These are phyloP conservation scores for Passerculus sandwichensis DNA, from an alignment of 2,797 vertebrate genomes.

Conservation along the genomic window DNA sequence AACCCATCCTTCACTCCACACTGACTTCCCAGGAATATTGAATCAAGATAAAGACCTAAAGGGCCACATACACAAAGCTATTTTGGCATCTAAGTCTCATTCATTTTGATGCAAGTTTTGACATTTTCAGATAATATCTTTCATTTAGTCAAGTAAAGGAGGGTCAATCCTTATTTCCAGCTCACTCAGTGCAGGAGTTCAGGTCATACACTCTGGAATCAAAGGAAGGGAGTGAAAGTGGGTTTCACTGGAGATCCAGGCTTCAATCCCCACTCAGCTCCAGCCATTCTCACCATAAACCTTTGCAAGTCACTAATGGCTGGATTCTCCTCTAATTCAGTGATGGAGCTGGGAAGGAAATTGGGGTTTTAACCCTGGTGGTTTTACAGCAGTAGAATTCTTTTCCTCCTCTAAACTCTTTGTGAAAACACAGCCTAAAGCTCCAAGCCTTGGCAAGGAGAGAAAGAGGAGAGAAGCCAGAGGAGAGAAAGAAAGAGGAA, in stretches of 20 bases:
- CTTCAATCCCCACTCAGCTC: background rate
- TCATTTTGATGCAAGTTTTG: constrained; percentile 5
- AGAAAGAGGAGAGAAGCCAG: background rate
- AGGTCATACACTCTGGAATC: background rate
- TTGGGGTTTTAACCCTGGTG: background rate
- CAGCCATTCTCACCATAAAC: background rate
- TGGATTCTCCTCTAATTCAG: background rate
- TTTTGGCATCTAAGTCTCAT: constrained; percentile 33
- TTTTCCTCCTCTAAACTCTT: background rate
- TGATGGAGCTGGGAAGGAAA: background rate
- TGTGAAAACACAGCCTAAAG: background rate
- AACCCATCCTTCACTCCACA: constrained; percentile 55
- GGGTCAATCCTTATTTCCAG: background rate
- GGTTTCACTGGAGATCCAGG: background rate
- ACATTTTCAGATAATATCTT: constrained; percentile 7
- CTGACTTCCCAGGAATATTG: constrained; percentile 45
- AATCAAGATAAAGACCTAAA: constrained; percentile 46
- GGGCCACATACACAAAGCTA: background rate
- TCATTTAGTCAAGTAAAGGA: background rate
- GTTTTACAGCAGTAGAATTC: background rate
- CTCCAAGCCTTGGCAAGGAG: background rate
- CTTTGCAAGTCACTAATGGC: background rate
- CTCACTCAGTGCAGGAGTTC: fast-evolving
- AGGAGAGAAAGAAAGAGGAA: background rate
- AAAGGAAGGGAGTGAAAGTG: background rate